Conservation (phyloP, 2,113 vertebrate genomes). For the Podilymbus podiceps region DNA sequence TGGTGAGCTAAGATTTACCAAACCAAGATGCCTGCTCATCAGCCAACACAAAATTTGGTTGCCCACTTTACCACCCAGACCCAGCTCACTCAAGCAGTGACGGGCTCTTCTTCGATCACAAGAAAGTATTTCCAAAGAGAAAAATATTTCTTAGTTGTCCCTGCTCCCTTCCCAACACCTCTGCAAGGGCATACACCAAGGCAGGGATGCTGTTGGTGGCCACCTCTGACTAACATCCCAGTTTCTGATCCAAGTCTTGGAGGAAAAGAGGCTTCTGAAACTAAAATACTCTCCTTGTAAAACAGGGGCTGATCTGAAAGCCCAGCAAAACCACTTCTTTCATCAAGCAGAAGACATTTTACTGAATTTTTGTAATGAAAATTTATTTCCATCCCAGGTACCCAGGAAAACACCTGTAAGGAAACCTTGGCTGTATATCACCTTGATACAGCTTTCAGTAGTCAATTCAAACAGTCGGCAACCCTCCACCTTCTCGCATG, state of each 20-base stretch:
- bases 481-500: background rate
- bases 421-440: background rate
- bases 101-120: background rate
- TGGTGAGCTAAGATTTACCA: background rate
- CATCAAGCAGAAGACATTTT: background rate
- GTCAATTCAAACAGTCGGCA: background rate
- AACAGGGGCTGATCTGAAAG: background rate
- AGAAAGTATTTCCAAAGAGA: background rate
- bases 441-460: background rate
- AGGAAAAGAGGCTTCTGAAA: background rate
- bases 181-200: background rate
- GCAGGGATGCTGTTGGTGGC: background rate
- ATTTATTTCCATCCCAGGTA: background rate
- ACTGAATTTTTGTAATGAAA: background rate
- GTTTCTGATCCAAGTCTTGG: background rate
- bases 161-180: background rate
- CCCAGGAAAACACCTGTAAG: background rate
- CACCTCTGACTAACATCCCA: background rate
- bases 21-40: background rate
- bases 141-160: background rate
- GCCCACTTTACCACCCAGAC: background rate
- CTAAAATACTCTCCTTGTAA: background rate
- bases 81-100: background rate
- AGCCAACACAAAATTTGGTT: background rate
- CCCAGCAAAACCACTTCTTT: background rate